A percentile compares a stretch with the other conserved stretches of the same genome.
Conservation (phyloP, 2,797 vertebrate species). For the Rhinella marina region DNA sequence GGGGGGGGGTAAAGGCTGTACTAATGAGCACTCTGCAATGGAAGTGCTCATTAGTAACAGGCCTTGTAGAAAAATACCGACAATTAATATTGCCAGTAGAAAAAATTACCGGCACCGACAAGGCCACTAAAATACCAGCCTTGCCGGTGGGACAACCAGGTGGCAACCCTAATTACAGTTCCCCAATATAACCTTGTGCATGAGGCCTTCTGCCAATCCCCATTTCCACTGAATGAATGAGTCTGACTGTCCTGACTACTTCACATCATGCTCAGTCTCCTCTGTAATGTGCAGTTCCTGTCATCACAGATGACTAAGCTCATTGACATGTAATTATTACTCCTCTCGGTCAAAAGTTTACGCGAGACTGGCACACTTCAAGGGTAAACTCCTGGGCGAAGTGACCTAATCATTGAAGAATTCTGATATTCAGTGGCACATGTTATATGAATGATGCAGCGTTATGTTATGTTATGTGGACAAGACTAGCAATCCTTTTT, state of each 20-base stretch:
- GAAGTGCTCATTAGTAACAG: too few relatives aligned
- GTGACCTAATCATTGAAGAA: constrained; percentile 12
- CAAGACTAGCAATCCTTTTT: not conserved
- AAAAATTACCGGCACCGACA: too few relatives aligned
- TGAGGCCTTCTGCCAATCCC: not conserved
- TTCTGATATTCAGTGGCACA: not conserved
- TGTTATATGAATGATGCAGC: not conserved
- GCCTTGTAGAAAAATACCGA: too few relatives aligned
- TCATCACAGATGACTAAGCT: not conserved
- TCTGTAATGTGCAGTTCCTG: not conserved
- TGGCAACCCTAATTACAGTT: too few relatives aligned
- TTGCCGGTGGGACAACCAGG: too few relatives aligned
- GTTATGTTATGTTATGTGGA: not conserved
- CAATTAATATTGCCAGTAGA: too few relatives aligned
- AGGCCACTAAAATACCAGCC: too few relatives aligned
- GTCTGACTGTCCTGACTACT: not conserved
- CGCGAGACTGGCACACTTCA: constrained; percentile 8
- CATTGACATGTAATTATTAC: not conserved
- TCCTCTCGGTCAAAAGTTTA: not conserved
- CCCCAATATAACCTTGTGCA: too few relatives aligned
- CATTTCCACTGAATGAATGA: not conserved
- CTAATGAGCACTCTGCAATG: too few relatives aligned
- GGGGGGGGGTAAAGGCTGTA: too few relatives aligned
- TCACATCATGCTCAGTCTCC: not conserved
- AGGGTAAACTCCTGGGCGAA: not conserved